Base-by-base conservation (phyloP, 2,113 vertebrate genomes). In the Trichechus manatus region DNA sequence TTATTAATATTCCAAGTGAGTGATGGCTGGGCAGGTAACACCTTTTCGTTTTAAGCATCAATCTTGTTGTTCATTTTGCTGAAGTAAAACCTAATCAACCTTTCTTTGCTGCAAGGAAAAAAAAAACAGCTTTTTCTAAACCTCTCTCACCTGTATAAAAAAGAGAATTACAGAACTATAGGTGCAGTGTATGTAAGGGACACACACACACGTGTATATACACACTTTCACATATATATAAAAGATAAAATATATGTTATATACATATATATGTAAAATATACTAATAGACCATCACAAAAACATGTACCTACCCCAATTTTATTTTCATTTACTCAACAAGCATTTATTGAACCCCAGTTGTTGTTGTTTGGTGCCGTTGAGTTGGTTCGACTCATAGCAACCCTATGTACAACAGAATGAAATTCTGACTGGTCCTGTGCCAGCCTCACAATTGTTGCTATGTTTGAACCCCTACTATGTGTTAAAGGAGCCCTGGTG, bases 31-130 rank as follows among this genome's bases (percentile, higher is more conserved):
- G 77, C 47, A 94, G 75, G 79, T 95, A 97, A 94, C 91, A 97
- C 83, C 79, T 97, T 94, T 96, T 96, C 64, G 93, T 97, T 97
- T 96, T 94, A 89, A 96, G 83, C 75, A 91, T 95, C 78, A 95
- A 95, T 97, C 79, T 96, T 97, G 75, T 93, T 92, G 75, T 91
- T 96, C 79, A 96, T 94, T 97, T 97, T 97, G 68, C 85, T 87
- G 84, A 96, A 96, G 64, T 96, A 81, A 97, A 97, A 95, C 86
- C 87, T 96, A 96, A 96, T 96, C 89, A 96, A 68, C 82, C 75
- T 96, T 95, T 93, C 92, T 87, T 91, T 95, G 89, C 75, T 95
- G 4, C 33, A 89, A 80, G 87, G 39, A 66, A 84, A 74, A 74
- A 74, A 64, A 27, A 39, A 79, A 97, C 85, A 75, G 20, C 68